Conservation (phyloP, 2,888 invertebrate species). For the Oconnorella tubifera region DNA sequence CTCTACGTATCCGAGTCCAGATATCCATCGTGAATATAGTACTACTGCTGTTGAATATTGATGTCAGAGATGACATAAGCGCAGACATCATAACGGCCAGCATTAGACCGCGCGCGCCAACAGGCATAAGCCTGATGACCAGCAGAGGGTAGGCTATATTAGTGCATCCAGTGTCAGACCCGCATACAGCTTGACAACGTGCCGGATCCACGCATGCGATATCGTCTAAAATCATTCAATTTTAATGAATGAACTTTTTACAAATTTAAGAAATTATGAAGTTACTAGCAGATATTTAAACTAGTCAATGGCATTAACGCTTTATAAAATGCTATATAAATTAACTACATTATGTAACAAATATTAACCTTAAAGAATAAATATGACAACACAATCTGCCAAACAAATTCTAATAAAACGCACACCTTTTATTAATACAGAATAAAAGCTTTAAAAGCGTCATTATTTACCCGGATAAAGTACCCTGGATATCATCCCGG, state of each 20-base stretch:
- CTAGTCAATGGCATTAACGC: no score
- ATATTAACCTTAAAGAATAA: no score
- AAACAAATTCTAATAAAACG: no score
- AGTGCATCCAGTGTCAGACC: constrained; percentile 57
- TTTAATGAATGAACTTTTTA: no score
- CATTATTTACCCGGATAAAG: constrained; percentile 56
- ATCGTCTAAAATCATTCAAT: constrained; percentile 50
- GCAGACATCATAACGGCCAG: constrained; percentile 62
- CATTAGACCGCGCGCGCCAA: constrained; percentile 53
- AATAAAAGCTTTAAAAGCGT: no score
- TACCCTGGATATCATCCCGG: constrained; percentile 59
- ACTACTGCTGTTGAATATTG: constrained; percentile 61
- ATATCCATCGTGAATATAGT: constrained; percentile 62
- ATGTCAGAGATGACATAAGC: constrained; percentile 61
- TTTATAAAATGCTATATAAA: no score
- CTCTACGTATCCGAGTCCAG: constrained; percentile 51
- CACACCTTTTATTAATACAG: no score
- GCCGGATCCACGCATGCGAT: constrained; percentile 59
- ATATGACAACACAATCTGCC: no score
- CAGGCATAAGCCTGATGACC: constrained; percentile 49
- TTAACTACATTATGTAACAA: no score
- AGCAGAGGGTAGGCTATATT: constrained; percentile 61
- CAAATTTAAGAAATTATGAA: no score
- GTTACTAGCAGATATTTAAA: no score
- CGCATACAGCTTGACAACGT: constrained; percentile 57